Base-by-base conservation (phyloP, 2,888 invertebrate species). In the Caenorhabditis angaria region DNA sequence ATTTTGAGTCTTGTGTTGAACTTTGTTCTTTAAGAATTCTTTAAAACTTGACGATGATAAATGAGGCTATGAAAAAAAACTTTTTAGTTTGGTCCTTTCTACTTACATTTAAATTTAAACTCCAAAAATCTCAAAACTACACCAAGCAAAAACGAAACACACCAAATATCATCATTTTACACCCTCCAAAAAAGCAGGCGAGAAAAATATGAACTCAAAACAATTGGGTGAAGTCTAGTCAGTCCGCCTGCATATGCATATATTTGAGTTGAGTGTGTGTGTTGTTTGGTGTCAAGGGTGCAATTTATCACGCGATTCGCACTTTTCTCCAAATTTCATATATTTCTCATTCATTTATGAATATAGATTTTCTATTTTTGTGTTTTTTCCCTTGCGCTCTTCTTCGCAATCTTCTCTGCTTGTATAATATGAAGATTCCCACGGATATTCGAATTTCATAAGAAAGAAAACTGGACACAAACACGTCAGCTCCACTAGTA, bases 371-470 rank as follows among this genome's bases (percentile, higher is more conserved):
- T 41, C 18, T 41, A 12, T 3, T 18, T 50, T 50, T 32, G 32
- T 32, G 10, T 41, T 41, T 41, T 14, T 14, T 6, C 18, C 18
- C 41, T 41, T 41, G 18, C 41, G 32, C 32, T 10, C 10, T 35
- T 35, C 6, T 6, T 35, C 35, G 8, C 14, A n/a, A 48, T 48
- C 24, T 22, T 24, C 50, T 50, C 50, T 24, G 22, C 50, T 50
- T 50, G 22, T 57, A 65, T 61, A 24, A 50, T 50, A 27, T 54
- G 12, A 27, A 70, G 32, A 60, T 65, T 70, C 70, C 58, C 70
- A 70, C 70, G 70, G 60, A 50, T 70, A 70, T 70, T 61, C 51
- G 28, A 65, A 55, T 63, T 54, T 70, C 70, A 63, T 63, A 65
- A 65, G 61, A 50, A 24, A 50, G 50, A 50, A 24, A 41, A 41